Evolutionary conservation across 2,888 invertebrate species (phyloP).

Genomic region (Lapara coniferarum): DNA sequence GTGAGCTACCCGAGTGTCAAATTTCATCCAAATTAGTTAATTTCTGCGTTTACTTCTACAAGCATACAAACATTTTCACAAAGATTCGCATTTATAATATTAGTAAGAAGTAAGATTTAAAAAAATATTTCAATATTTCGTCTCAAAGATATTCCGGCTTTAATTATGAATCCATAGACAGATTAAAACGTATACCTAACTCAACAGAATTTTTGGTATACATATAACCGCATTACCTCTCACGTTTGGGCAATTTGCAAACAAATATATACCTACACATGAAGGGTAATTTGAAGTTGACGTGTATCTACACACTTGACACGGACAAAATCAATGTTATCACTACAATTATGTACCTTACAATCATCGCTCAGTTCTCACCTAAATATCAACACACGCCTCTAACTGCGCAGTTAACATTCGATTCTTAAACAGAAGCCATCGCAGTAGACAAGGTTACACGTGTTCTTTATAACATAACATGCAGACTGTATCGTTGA

Average conservation of each 20-base stretch:
- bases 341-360: constrained; percentile 9
- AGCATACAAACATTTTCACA: too few relatives aligned
- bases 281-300: neutral
- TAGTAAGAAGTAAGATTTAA: too few relatives aligned
- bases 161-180: too few relatives aligned
- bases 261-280: neutral
- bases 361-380: constrained; percentile 44
- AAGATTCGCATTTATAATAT: too few relatives aligned
- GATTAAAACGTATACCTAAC: too few relatives aligned
- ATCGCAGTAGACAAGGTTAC: constrained; percentile 49
- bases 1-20: too few relatives aligned
- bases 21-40: too few relatives aligned
- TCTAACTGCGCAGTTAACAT: constrained; percentile 59
- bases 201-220: too few relatives aligned
- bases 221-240: neutral
- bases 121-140: too few relatives aligned
- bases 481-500: too few relatives aligned
- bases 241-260: neutral
- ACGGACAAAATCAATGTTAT: constrained; percentile 9
- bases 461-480: constrained; percentile 44
- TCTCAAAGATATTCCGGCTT: too few relatives aligned
- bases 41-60: too few relatives aligned
- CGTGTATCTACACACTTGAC: neutral
- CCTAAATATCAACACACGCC: constrained; percentile 44
- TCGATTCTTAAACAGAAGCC: constrained; percentile 39